phyloP scores from a whole-genome alignment of 2,113 vertebrate species.

The Theropithecus gelada region DNA sequence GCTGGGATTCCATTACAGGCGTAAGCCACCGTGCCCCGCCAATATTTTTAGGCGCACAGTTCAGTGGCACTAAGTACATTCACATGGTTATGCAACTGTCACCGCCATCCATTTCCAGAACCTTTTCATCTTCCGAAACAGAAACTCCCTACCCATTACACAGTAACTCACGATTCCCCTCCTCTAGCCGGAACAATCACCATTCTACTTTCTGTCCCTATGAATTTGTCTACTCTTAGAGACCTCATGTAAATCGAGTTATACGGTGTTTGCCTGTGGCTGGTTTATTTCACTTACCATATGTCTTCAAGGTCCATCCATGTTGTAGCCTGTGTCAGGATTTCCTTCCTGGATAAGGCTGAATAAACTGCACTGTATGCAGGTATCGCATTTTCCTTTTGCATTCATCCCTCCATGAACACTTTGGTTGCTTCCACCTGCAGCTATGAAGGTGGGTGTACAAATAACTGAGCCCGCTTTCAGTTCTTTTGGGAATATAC shows the following conservation, averaged over 20 bases:
- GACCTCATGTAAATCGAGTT: not conserved
- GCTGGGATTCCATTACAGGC: not conserved
- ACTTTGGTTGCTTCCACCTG: not conserved
- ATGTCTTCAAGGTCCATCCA: not conserved
- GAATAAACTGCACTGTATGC: not conserved
- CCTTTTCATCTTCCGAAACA: not conserved
- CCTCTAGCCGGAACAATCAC: rapidly evolving
- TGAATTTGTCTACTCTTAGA: too few relatives aligned
- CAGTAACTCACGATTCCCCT: not conserved
- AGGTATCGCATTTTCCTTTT: not conserved
- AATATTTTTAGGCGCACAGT: not conserved
- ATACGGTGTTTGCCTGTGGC: not conserved
- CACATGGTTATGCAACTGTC: not conserved
- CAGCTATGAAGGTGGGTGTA: not conserved
- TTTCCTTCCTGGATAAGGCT: not conserved
- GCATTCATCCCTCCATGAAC: not conserved
- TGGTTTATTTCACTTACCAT: not conserved
- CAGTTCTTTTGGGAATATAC: not conserved
- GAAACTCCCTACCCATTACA: not conserved
- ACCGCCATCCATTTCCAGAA: not conserved
- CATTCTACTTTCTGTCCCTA: not conserved
- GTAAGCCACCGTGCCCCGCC: not conserved
- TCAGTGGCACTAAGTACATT: not conserved
- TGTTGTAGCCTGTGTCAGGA: not conserved
- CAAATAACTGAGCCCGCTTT: not conserved